phyloP scores from a whole-genome alignment of 2,797 vertebrate species.

The Bothrops alternatus region DNA sequence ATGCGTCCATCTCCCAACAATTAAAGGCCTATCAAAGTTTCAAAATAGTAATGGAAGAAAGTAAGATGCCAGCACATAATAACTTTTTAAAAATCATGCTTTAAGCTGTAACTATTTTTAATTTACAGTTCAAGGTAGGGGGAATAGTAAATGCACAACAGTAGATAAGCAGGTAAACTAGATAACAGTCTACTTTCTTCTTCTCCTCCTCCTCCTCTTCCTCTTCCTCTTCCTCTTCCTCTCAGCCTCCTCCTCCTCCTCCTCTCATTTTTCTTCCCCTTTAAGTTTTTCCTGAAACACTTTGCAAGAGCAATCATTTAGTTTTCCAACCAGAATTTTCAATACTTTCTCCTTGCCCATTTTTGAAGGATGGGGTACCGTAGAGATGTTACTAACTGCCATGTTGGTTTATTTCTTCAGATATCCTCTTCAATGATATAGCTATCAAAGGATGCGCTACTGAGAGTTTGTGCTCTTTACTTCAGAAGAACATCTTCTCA shows the following conservation, averaged over 20 bases:
- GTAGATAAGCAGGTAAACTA: neutral
- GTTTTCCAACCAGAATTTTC: neutral
- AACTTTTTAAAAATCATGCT: neutral
- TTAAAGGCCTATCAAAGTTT: neutral
- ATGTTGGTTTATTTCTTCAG: neutral
- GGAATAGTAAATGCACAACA: too few relatives aligned
- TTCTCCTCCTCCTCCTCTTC: rapidly evolving
- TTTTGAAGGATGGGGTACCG: neutral
- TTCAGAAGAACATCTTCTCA: neutral
- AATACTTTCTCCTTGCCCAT: neutral
- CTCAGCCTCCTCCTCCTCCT: too few relatives aligned
- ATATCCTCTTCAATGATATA: rapidly evolving
- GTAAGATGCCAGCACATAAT: neutral
- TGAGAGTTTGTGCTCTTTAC: neutral
- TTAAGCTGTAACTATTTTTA: neutral
- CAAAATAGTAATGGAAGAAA: neutral
- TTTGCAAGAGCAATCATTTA: neutral
- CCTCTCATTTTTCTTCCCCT: too few relatives aligned
- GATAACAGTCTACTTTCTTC: neutral
- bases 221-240: too few relatives aligned
- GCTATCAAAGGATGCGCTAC: neutral
- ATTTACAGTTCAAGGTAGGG: too few relatives aligned
- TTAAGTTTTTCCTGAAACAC: too few relatives aligned
- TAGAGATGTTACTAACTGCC: neutral
- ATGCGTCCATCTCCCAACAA: rapidly evolving